These are phyloP conservation scores for Heloderma charlesbogerti DNA, from an alignment of 2,113 vertebrate species.

Conservation along the genomic window DNA sequence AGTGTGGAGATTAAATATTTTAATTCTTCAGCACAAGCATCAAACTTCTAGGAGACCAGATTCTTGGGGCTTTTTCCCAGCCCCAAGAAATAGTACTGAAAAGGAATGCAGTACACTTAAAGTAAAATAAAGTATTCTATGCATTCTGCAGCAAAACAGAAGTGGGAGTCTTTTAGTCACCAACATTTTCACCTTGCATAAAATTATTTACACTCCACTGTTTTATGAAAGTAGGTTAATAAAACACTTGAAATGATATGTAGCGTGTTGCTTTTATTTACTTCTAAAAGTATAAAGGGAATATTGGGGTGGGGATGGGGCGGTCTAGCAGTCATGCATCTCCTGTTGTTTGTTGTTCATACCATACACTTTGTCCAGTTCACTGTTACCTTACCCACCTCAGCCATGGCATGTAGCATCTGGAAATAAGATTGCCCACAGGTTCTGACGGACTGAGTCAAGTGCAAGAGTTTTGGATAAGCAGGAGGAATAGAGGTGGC, in stretches of 20 bases:
- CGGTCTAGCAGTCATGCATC: background rate
- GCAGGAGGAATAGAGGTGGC: background rate
- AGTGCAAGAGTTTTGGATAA: background rate
- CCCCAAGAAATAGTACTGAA: slow-evolving; percentile 52
- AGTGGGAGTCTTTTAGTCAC: slow-evolving; percentile 43
- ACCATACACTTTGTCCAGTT: background rate
- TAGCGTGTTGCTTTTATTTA: slow-evolving; percentile 18
- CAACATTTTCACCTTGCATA: slow-evolving; percentile 61
- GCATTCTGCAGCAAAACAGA: slow-evolving; percentile 72
- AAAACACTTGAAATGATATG: slow-evolving; percentile 68
- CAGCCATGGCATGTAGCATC: too few relatives aligned
- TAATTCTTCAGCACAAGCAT: background rate
- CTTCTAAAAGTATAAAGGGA: background rate
- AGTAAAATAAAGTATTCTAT: slow-evolving; percentile 70
- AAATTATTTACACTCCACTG: slow-evolving; percentile 56
- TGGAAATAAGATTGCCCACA: background rate
- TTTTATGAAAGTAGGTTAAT: slow-evolving; percentile 70
- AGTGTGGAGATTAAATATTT: background rate
- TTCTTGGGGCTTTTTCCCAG: background rate
- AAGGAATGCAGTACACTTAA: background rate
- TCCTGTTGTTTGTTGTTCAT: background rate
- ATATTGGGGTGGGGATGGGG: background rate
- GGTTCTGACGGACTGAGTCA: too few relatives aligned
- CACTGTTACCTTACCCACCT: background rate
- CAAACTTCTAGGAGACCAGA: background rate